These are phyloP conservation scores for Caenorhabditis uteleia DNA, from an alignment of 2,888 invertebrate genomes.

Conservation along the genomic window DNA sequence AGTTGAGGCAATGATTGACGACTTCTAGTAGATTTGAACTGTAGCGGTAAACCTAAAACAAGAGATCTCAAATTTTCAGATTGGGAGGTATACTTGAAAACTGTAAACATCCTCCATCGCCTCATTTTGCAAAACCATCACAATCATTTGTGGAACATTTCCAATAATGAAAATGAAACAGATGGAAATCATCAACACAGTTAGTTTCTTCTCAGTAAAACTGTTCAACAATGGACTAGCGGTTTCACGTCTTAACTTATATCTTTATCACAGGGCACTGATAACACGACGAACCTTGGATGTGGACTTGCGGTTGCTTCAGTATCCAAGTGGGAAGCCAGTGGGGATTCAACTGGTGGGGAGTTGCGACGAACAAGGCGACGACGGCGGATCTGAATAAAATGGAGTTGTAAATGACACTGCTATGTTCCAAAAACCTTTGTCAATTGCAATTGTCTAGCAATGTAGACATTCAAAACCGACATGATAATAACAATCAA, in stretches of 20 bases:
- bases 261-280: no score
- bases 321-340: neutral
- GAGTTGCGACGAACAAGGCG: constrained; percentile 34
- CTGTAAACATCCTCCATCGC: constrained; percentile 52
- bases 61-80: constrained; percentile 1
- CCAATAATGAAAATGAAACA: constrained; percentile 66
- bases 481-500: constrained; percentile 59
- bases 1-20: constrained; percentile 68
- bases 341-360: constrained; percentile 19
- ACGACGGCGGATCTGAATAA: constrained; percentile 12
- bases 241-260: neutral
- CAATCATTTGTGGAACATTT: constrained; percentile 66
- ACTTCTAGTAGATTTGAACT: constrained; percentile 67
- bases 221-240: constrained; percentile 38
- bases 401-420: no score
- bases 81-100: constrained; percentile 56
- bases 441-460: constrained; percentile 57
- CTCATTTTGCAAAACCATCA: constrained; percentile 66
- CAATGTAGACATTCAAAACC: constrained; percentile 60
- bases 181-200: constrained; percentile 65
- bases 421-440: constrained; percentile 46
- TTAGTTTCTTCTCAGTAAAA: constrained; percentile 67
- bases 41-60: constrained; percentile 64
- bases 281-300: no score
- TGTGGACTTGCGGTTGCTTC: constrained; percentile 7